These are phyloP conservation scores for Teinopalpus imperialis DNA, from an alignment of 2,888 invertebrate species.

Conservation along the genomic window DNA sequence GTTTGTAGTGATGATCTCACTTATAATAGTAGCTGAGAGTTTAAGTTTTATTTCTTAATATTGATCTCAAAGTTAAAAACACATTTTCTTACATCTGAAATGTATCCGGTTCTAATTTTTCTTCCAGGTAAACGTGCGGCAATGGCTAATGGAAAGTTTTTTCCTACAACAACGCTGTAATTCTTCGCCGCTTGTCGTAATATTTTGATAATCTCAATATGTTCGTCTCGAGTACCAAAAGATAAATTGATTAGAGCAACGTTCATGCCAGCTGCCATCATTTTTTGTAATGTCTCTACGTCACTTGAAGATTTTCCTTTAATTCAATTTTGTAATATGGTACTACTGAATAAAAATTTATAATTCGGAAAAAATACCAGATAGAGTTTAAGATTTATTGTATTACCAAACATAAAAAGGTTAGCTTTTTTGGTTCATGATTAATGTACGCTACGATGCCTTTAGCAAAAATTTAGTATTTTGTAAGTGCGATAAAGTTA, in stretches of 20 bases:
- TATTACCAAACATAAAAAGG: too few relatives aligned
- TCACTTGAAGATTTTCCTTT: conserved; percentile 58
- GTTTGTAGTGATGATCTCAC: too few relatives aligned
- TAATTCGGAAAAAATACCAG: too few relatives aligned
- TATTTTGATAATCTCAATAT: conserved; percentile 63
- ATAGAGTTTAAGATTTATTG: too few relatives aligned
- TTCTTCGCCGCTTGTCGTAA: conserved; percentile 72
- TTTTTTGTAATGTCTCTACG: conserved; percentile 60
- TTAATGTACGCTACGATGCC: too few relatives aligned
- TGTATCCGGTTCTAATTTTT: conserved; percentile 92
- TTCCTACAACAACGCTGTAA: conserved; percentile 83
- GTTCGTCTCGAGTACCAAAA: conserved; percentile 61
- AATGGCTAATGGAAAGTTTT: conserved; percentile 88
- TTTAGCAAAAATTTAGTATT: too few relatives aligned
- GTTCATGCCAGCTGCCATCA: conserved; percentile 80
- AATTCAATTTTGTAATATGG: conserved; percentile 9
- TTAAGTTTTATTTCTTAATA: too few relatives aligned
- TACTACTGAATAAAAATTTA: too few relatives aligned
- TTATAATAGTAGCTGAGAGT: too few relatives aligned
- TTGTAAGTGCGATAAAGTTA: too few relatives aligned
- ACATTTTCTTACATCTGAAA: conserved; percentile 85
- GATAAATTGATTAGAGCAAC: conserved; percentile 70
- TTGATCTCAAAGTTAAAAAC: too few relatives aligned
- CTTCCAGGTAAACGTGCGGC: conserved; percentile 93
- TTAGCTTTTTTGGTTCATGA: too few relatives aligned